Base-by-base conservation (phyloP, 2,888 invertebrate species). In the Dryococelus australis region DNA sequence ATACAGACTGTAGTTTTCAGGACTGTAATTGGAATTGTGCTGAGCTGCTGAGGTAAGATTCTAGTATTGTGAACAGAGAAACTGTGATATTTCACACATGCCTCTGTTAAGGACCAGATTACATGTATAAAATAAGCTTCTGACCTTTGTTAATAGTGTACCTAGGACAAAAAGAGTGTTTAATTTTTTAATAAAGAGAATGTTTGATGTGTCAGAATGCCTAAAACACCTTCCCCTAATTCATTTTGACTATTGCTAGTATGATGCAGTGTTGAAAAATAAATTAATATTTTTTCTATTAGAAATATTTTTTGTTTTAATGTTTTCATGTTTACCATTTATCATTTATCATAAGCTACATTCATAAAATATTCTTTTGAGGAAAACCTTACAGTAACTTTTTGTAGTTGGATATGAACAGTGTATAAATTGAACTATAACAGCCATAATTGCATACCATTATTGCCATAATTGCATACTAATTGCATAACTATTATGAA, bases 61-160 rank as follows among this genome's bases (percentile, higher is more conserved):
- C 65, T 65, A 65, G 65, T n/a, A 65, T 65, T 8, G 65, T n/a
- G 65, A 65, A 65, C 65, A 65, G 65, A 65, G 65, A 65, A 65
- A 65, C 65, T 24, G 65, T 65, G 65, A 65, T 65, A 65, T 24
- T n/a, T 65, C 65, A 65, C 65, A 65, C n/a, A 65, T n/a, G n/a
- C n/a, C 65, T 65, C 65, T 65, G 65, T 65, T n/a, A 65, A 65
- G 65, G 65, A 65, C 65, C 65, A 65, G 65, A n/a, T 65, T 16
- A 65, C 8, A 8, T n/a, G 16, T 65, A n/a, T 3, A 65, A 65
- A 65, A 65, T n/a, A 65, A 65, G 65, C 65, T 65, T 65, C 65
- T 65, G 65, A 65, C 65, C 65, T 65, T 65, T 65, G 65, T 65
- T 65, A 65, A 65, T 65, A 65, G 65, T 65, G 65, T 65, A 65